Conservation (phyloP, 2,797 vertebrate species). For the Pangasius krempfi region DNA sequence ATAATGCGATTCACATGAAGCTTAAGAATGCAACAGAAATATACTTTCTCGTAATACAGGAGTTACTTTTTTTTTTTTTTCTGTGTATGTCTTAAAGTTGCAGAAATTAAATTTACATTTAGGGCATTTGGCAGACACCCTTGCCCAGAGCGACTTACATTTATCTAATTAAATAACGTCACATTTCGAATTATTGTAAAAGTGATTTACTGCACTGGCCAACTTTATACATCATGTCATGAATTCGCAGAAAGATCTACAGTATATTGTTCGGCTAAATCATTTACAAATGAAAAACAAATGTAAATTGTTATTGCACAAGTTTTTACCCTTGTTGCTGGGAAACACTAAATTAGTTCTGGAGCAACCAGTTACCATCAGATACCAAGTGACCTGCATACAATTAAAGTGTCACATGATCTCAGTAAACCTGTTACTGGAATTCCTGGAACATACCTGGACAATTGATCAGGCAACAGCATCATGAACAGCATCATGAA, state of each 20-base stretch:
- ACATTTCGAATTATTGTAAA: too few species aligned
- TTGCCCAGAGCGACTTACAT: too few species aligned
- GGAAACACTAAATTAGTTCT: not conserved
- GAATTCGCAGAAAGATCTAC: not conserved
- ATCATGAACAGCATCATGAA: not conserved
- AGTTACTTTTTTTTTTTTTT: too few species aligned
- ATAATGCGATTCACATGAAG: too few species aligned
- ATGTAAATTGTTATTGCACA: not conserved
- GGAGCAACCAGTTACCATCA: not conserved
- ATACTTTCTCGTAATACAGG: too few species aligned
- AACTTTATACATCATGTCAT: conserved; percentile 7
- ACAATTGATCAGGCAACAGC: not conserved
- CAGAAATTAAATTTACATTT: too few species aligned
- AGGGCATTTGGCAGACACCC: too few species aligned
- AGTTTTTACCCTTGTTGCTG: not conserved
- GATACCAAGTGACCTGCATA: not conserved
- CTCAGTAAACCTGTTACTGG: not conserved
- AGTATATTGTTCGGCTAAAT: not conserved
- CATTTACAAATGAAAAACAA: not conserved
- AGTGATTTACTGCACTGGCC: not conserved
- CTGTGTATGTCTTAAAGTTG: too few species aligned
- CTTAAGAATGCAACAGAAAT: too few species aligned
- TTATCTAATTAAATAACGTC: too few species aligned
- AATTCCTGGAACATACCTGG: not conserved
- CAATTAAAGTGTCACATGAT: not conserved